These are phyloP conservation scores for Tyrannus savana DNA, from an alignment of 2,113 vertebrate species.

Conservation along the genomic window DNA sequence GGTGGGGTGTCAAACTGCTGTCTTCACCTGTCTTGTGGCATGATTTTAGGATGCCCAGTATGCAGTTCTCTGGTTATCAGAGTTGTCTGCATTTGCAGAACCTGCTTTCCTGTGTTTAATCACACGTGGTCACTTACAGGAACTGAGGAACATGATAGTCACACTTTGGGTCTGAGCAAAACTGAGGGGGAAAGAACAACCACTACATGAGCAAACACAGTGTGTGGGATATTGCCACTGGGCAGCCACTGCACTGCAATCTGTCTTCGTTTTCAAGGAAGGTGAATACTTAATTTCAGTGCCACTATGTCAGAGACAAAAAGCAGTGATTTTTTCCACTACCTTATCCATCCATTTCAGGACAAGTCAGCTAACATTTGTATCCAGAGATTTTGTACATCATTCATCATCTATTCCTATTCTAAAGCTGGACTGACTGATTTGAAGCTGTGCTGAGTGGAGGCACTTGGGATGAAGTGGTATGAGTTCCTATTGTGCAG, in stretches of 20 bases:
- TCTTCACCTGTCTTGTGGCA: rapidly evolving
- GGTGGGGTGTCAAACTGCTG: not conserved
- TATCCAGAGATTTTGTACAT: not conserved
- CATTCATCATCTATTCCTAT: not conserved
- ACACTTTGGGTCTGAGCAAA: not conserved
- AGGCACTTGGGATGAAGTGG: not conserved
- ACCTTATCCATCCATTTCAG: not conserved
- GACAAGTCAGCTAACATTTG: not conserved
- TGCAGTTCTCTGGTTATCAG: not conserved
- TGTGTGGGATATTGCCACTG: not conserved
- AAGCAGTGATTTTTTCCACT: not conserved
- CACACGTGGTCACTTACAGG: not conserved
- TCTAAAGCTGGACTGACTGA: not conserved
- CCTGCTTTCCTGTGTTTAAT: not conserved
- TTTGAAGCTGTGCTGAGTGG: not conserved
- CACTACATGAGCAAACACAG: not conserved
- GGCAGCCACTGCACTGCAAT: not conserved
- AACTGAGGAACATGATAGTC: not conserved
- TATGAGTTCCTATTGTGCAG: slow-evolving; percentile 13
- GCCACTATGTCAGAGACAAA: not conserved
- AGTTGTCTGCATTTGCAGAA: not conserved
- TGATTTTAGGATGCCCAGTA: not conserved
- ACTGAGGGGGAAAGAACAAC: not conserved
- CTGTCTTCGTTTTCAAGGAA: not conserved
- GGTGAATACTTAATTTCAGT: not conserved